Evolutionary conservation across 2,113 vertebrate genomes (phyloP).

Genomic region (Labeo rohita): DNA sequence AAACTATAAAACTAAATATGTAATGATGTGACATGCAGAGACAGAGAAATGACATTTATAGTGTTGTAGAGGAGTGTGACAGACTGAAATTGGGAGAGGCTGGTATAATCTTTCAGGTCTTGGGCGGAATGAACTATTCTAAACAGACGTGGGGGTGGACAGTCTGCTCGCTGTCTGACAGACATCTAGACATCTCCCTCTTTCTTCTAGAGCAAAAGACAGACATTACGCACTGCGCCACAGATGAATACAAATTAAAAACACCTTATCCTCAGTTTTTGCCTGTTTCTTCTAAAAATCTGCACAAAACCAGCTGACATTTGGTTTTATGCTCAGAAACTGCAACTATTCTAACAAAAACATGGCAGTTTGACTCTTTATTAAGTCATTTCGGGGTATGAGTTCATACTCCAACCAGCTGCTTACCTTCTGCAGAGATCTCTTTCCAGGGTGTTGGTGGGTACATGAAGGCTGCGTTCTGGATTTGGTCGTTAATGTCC

Average conservation of each 20-base stretch:
- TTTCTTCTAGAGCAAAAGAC: not conserved
- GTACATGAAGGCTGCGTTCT: slow-evolving; percentile 99
- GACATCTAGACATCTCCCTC: slow-evolving; percentile 32
- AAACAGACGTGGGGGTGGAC: slow-evolving; percentile 48
- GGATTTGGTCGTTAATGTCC: slow-evolving; percentile 98
- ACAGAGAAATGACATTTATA: slow-evolving; percentile 29
- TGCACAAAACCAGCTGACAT: not conserved
- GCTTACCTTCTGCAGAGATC: slow-evolving; percentile 91
- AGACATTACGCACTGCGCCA: not conserved
- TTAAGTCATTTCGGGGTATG: not conserved
- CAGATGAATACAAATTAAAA: not conserved
- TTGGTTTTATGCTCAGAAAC: not conserved
- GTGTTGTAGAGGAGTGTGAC: slow-evolving; percentile 8
- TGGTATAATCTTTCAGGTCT: slow-evolving; percentile 33
- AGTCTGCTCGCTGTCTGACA: slow-evolving; percentile 37
- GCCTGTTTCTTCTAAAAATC: not conserved
- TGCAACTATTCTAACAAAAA: not conserved
- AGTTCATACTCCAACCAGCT: not conserved
- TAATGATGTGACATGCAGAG: slow-evolving; percentile 6
- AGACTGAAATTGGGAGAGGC: slow-evolving; percentile 36
- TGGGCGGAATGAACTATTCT: slow-evolving; percentile 26
- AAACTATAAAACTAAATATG: not conserved
- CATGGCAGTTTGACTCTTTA: not conserved
- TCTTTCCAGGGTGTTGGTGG: slow-evolving; percentile 95
- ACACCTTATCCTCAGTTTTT: not conserved